phyloP scores from a whole-genome alignment of 2,888 invertebrate genomes.

The Hirtodrosophila trivittata region DNA sequence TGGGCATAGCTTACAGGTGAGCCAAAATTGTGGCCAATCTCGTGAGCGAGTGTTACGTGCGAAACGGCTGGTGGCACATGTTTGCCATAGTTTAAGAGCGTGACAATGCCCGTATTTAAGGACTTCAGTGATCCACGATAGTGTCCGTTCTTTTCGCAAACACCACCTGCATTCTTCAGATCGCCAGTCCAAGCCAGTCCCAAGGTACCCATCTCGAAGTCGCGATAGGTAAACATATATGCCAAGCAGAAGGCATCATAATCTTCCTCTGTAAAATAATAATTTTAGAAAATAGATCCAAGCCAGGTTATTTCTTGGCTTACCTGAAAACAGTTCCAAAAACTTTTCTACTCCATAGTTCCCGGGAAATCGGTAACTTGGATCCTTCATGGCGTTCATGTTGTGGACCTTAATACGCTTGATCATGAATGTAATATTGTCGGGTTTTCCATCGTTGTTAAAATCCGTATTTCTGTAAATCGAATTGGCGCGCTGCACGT shows the following conservation, averaged over 20 bases:
- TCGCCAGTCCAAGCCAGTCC: conserved; percentile 99
- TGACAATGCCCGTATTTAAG: conserved; percentile 98
- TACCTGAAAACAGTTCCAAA: conserved; percentile 97
- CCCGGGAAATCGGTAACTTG: conserved; percentile 94
- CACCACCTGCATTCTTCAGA: conserved; percentile 97
- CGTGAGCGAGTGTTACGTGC: conserved; percentile 98
- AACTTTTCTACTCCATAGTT: conserved; percentile 99
- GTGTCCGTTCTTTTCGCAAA: conserved; percentile 99
- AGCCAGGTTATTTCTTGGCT: conserved; percentile 67
- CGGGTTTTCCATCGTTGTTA: conserved; percentile 95
- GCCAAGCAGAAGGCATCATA: conserved; percentile 99
- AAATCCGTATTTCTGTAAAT: conserved; percentile 95
- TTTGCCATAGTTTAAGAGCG: conserved; percentile 98
- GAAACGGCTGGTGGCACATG: conserved; percentile 99
- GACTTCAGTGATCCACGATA: conserved; percentile 96
- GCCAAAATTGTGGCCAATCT: conserved; percentile 99
- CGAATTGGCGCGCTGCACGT: conserved; percentile 96
- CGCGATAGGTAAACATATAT: conserved; percentile 99
- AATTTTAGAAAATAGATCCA: background rate
- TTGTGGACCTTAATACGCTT: conserved; percentile 97
- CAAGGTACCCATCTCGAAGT: conserved; percentile 97
- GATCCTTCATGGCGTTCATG: conserved; percentile 92
- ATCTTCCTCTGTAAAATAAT: conserved; percentile 90
- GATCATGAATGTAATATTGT: conserved; percentile 97
- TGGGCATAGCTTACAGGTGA: conserved; percentile 90